Evolutionary conservation across 2,888 invertebrate species (phyloP), one percentile per base, ranked within the genome.

Genomic region (Philhelius pedissequus): DNA sequence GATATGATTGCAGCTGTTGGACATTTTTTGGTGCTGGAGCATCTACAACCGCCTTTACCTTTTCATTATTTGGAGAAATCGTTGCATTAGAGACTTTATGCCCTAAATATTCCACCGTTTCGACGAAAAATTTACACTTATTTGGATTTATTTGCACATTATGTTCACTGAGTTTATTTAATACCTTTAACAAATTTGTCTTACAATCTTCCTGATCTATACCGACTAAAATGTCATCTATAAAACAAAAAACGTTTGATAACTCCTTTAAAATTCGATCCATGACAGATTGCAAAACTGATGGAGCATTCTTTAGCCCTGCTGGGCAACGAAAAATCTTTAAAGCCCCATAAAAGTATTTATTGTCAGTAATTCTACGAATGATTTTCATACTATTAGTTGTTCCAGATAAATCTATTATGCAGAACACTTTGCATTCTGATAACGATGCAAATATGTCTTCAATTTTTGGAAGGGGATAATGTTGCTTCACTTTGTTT

Each of bases 101-200:
- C 52, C 73, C 73, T 43, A 78, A 62, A 54, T 54, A 78, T 30
- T 73, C 54, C 15, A 74, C 78, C 1, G 15, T 25, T 22, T 60
- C 40, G 8, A 40, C 60, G 25, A 60, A 40, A 60, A 60, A 38
- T 40, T 60, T 60, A 60, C 60, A 60, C 40, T 38, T 60, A 25
- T 60, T 60, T 40, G 25, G 30, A 54, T 54, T 54, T 8, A 54
- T 54, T 54, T 60, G 60, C 40, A 40, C 40, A 38, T 60, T 40
- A 32, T 60, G 54, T 18, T 54, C 38, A 54, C 50, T 43, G 45
- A 79, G 30, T 18, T 32, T 32, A 13, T 9, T n/a, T 22, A 79
- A 40, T 27, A 79, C 74, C 56, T 7, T 25, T 20, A 40, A 45
- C 22, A 79, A 54, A 40, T 40, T 73, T 18, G 30, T 3, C 1